Percentiles rank a stretch among this genome's conserved stretches.
phyloP scores from a whole-genome alignment of 2,113 vertebrate species.

The Felis catus region DNA sequence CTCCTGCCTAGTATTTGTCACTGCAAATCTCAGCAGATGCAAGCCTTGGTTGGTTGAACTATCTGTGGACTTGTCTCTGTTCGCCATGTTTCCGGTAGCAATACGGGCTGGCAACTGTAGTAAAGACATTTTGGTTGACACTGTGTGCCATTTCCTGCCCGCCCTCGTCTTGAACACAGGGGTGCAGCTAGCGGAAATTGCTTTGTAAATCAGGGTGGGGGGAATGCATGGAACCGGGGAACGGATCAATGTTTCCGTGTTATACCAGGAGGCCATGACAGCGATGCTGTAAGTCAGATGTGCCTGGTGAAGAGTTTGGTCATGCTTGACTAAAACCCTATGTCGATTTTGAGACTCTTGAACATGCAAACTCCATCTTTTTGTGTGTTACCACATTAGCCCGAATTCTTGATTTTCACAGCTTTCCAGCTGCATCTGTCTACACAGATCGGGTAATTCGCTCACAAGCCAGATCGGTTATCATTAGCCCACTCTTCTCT shows the following conservation, averaged over 20 bases:
- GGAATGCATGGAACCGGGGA: not conserved
- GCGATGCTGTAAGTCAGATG: not conserved
- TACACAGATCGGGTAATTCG: constrained; percentile 43
- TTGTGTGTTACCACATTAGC: constrained; percentile 67
- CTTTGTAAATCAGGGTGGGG: not conserved
- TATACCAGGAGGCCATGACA: not conserved
- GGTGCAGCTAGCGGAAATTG: not conserved
- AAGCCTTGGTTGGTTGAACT: not conserved
- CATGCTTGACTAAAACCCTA: not conserved
- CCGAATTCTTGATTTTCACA: constrained; percentile 69
- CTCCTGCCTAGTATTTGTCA: not conserved
- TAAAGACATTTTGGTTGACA: not conserved
- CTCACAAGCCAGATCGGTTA: constrained; percentile 17
- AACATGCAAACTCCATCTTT: constrained; percentile 33
- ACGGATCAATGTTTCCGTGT: not conserved
- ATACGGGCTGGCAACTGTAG: not conserved
- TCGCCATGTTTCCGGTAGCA: not conserved
- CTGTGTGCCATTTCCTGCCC: not conserved
- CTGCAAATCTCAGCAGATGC: not conserved
- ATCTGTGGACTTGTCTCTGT: not conserved
- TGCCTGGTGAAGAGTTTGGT: not conserved
- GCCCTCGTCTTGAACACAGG: not conserved
- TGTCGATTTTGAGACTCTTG: constrained; percentile 36
- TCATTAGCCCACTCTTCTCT: constrained; percentile 51
- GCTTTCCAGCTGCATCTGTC: constrained; percentile 55